A percentile compares a stretch with the other conserved stretches of the same genome.
Evolutionary conservation across 2,888 invertebrate genomes (phyloP).

Genomic region (Protophormia terraenovae): DNA sequence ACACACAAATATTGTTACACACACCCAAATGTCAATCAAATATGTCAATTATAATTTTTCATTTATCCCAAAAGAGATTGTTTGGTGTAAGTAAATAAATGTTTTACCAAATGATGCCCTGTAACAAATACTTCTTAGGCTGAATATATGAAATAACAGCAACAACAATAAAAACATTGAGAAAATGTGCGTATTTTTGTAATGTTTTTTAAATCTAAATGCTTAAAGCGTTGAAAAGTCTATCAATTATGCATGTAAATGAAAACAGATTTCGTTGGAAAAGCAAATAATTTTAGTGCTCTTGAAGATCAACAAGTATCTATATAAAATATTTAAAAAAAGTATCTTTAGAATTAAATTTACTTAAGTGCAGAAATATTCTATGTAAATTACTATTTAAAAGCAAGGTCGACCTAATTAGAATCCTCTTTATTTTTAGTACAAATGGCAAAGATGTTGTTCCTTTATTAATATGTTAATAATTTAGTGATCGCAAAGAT

Average conservation of each 20-base stretch:
- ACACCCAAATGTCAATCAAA: conserved; percentile 70
- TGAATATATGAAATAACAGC: too few relatives aligned
- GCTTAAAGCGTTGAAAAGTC: conserved; percentile 33
- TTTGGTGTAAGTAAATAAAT: neutral
- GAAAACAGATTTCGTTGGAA: neutral
- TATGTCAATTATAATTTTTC: conserved; percentile 67
- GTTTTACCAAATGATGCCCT: conserved; percentile 7
- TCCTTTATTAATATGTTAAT: too few relatives aligned
- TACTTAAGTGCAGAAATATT: neutral
- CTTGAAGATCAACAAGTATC: neutral
- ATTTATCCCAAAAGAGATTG: conserved; percentile 45
- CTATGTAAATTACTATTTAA: neutral
- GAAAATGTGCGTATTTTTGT: neutral
- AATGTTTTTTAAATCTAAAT: neutral
- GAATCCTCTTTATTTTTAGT: too few relatives aligned
- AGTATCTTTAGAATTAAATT: neutral
- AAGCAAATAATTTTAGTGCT: neutral
- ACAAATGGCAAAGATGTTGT: too few relatives aligned
- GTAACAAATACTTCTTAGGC: neutral
- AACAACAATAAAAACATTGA: neutral
- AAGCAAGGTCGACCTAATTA: neutral
- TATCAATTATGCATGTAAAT: conserved; percentile 29
- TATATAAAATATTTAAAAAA: too few relatives aligned
- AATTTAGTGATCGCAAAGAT: too few relatives aligned
- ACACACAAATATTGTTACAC: conserved; percentile 6